Base-by-base conservation (phyloP, 1,140 invertebrate species). In the Dreissena rostriformis region DNA sequence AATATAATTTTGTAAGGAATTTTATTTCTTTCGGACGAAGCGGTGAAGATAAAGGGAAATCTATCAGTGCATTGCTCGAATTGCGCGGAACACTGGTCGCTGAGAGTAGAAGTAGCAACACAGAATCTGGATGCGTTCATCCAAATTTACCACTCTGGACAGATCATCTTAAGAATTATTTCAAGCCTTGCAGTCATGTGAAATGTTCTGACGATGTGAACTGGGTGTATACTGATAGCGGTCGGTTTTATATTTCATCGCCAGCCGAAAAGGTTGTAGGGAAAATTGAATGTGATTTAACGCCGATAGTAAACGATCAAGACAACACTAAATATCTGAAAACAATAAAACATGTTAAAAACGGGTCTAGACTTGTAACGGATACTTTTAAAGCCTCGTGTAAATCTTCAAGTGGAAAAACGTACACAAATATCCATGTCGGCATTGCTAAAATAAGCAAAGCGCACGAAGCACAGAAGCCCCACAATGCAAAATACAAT, bases 151-250 rank as follows among this genome's bases (percentile, higher is more conserved):
- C 96, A 5, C 88, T 96, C 63, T 94, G 95, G 86, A 95, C 95
- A 89, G 95, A 95, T 15, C 95, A 96, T 86, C 95, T 97, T 74
- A 95, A 95, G 94, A 95, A 95, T 90, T 96, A 96, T 86, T 94
- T 96, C 67, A 93, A 95, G 66, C 88, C 95, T 55, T 94, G 95
- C 22, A 92, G 94, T 6, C 94, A 95, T 68, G 93, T 97, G 26
- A 89, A 94, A 51, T 97, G 96, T 89, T 91, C 91, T 14, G 94
- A 95, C 14, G 94, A 95, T 74, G 79, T 85, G 14, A 80, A 92
- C 74, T 92, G 91, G 91, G 80, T 92, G 12, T 77, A 87, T 26
- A 86, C 89, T 0, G 78, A 76, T 24, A 90, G 89, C 76, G 91
- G 91, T 51, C 87, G 86, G 4, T 88, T 90, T 49, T 84, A 82